These are phyloP conservation scores for Ifrita kowaldi DNA, from an alignment of 2,113 vertebrate genomes.

Conservation along the genomic window DNA sequence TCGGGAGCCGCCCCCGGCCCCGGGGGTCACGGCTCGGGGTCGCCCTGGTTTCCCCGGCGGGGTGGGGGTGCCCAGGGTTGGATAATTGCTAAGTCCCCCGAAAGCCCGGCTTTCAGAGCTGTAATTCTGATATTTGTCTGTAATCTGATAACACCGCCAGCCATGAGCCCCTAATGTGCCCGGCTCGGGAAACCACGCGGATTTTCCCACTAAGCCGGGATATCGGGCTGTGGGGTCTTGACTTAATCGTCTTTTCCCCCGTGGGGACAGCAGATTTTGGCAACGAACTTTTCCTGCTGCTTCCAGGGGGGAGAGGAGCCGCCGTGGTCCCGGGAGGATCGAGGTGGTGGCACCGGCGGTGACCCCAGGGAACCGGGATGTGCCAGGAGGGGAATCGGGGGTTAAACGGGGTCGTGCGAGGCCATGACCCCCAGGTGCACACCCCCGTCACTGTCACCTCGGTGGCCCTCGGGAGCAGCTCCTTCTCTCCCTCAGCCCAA, in stretches of 20 bases:
- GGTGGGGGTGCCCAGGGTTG: background rate
- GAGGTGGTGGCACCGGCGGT: accelerated
- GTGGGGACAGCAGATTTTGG: background rate
- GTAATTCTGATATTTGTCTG: constrained; percentile 53
- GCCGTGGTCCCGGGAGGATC: accelerated
- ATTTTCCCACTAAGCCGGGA: constrained; percentile 48
- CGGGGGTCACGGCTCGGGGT: background rate
- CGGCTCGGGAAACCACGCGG: background rate
- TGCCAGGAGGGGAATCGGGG: accelerated
- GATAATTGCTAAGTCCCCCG: constrained; percentile 27
- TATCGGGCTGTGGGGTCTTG: background rate
- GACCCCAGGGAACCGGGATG: background rate
- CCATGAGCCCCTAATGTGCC: constrained; percentile 30
- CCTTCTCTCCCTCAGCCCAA: accelerated
- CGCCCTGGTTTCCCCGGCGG: background rate
- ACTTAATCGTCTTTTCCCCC: background rate
- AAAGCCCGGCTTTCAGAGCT: constrained; percentile 46
- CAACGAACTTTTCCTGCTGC: background rate
- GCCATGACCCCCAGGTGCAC: background rate
- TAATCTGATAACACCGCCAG: constrained; percentile 52
- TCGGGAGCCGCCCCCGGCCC: accelerated
- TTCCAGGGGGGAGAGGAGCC: background rate
- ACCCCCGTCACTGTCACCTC: accelerated
- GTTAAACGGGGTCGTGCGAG: accelerated
- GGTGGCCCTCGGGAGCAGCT: accelerated